A percentile compares a stretch with the other conserved stretches of the same genome.
Conservation (phyloP, 2,797 vertebrate species). For the Pantherophis vulpinus region DNA sequence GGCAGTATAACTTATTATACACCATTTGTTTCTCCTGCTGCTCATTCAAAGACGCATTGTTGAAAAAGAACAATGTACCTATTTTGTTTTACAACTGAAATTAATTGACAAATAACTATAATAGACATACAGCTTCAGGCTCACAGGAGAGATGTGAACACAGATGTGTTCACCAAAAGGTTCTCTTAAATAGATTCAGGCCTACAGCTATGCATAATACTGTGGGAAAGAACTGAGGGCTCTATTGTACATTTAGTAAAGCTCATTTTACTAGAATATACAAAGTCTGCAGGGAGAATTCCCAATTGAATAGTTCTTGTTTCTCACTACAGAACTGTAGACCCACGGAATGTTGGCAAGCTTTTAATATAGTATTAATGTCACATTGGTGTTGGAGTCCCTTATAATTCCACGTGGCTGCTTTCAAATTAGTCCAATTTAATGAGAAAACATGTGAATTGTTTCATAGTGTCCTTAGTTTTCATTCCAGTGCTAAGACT, state of each 20-base stretch:
- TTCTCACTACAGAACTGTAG: neutral
- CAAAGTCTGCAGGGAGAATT: neutral
- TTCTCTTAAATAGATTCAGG: neutral
- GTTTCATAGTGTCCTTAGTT: neutral
- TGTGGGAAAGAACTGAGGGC: neutral
- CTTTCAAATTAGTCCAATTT: neutral
- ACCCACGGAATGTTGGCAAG: neutral
- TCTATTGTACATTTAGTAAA: neutral
- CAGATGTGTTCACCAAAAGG: neutral
- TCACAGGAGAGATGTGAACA: neutral
- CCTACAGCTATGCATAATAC: neutral
- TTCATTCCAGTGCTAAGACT: neutral
- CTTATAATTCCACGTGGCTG: neutral
- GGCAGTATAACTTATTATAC: neutral
- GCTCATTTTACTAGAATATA: neutral
- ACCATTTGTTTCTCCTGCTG: neutral
- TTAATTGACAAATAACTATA: neutral
- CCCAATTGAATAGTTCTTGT: neutral
- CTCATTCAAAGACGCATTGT: neutral
- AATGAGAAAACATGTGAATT: neutral
- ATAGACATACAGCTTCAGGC: neutral
- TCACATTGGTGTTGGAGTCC: neutral
- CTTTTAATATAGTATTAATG: neutral
- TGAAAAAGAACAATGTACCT: neutral
- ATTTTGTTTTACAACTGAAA: neutral